Evolutionary conservation across 2,888 invertebrate species (phyloP).

Genomic region (Mythimna vitellina): DNA sequence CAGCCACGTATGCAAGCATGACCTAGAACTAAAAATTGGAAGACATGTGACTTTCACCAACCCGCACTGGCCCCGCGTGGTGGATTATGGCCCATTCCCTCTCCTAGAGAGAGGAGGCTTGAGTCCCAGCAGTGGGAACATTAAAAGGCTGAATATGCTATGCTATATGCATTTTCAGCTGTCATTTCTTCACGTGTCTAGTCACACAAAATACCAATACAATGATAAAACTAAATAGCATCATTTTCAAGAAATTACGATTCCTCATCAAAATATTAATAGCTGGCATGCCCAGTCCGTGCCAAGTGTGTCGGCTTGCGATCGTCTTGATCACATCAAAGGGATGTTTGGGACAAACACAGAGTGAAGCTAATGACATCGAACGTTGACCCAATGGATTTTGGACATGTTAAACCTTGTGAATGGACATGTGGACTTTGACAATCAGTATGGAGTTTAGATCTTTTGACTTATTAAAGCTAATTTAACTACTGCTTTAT

Average conservation of each 20-base stretch:
- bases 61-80: no score
- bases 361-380: conserved; percentile 68
- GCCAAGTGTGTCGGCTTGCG: conserved; percentile 81
- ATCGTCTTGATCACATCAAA: conserved; percentile 72
- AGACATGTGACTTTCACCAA: no score
- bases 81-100: no score
- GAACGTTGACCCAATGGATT: conserved; percentile 73
- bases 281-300: conserved; percentile 48
- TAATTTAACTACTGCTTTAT: no score
- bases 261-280: conserved; percentile 63
- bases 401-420: conserved; percentile 52
- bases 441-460: neutral
- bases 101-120: no score
- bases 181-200: neutral
- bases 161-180: no score
- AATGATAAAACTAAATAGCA: conserved; percentile 25
- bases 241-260: conserved; percentile 49
- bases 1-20: no score
- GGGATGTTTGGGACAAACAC: conserved; percentile 69
- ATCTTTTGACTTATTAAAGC: neutral
- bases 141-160: no score
- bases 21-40: no score
- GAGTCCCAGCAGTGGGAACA: no score
- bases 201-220: conserved; percentile 23
- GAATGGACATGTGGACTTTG: conserved; percentile 34